Evolutionary conservation across 2,888 invertebrate species (phyloP), one percentile per base, ranked within the genome.

Genomic region (Diloba caeruleocephala): DNA sequence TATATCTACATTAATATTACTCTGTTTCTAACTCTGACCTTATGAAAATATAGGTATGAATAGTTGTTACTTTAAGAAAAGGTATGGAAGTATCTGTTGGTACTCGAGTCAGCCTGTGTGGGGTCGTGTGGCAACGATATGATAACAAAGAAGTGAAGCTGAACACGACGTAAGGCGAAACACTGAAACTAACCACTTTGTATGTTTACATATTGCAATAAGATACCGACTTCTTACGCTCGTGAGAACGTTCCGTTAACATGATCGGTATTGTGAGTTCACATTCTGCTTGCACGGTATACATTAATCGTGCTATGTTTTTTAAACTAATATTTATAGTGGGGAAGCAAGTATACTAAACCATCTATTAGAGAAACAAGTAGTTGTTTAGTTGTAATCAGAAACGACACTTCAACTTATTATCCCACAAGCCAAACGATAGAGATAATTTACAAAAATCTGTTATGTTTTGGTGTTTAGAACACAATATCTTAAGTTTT

Each of bases 111-210:
- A 7, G 32, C 10, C 28, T 45, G 52, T 41, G 61, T 62, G 65
- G 68, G 52, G 41, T 71, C 72, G 71, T 61, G 48, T 78, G 56
- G 48, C 72, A 57, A 43, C 36, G 58, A 69, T 74, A 67, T 64
- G 69, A 76, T 76, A 79, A 81, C 77, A 73, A 76, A 76, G 76
- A 77, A 69, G 71, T 68, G 71, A 70, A 67, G 65, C 65, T 64
- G 50, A 36, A 34, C 17, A 42, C 38, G 45, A 38, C 42, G 82
- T 79, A 84, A 85, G 64, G 67, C 55, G 76, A 82, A 64, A 57
- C 69, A 59, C 63, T 74, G 69, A 68, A 81, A 76, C 70, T 74
- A 70, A 71, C 70, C 63, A 56, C 76, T 72, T 71, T 71, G 67
- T 70, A 66, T 77, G 79, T 79, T 79, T 71, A 74, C 69, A 70